These are phyloP conservation scores for Rhagoletis zephyria DNA, from an alignment of 1,140 invertebrate species.

Conservation along the genomic window DNA sequence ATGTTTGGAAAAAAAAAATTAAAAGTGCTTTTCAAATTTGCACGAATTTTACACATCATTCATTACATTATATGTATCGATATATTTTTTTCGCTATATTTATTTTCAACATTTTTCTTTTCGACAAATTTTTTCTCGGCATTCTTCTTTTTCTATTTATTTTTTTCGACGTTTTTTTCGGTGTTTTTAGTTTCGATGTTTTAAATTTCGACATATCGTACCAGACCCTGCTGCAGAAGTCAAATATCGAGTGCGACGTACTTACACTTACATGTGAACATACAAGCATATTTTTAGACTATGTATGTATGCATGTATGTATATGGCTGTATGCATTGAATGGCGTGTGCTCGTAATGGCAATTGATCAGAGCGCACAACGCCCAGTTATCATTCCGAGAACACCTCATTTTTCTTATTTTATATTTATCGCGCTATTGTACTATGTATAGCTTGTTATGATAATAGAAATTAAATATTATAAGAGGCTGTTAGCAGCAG, in stretches of 20 bases:
- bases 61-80: too few species aligned
- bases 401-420: not conserved
- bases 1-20: too few species aligned
- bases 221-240: not conserved
- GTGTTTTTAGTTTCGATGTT: too few species aligned
- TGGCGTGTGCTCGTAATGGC: not conserved
- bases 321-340: not conserved
- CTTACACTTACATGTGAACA: not conserved
- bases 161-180: too few species aligned
- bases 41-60: too few species aligned
- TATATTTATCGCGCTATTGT: not conserved
- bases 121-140: too few species aligned
- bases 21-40: too few species aligned
- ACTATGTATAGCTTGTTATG: not conserved
- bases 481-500: not conserved
- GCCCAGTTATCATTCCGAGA: conserved; percentile 10
- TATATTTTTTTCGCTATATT: too few species aligned
- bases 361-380: conserved; percentile 7
- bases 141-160: too few species aligned
- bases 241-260: not conserved
- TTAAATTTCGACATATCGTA: too few species aligned
- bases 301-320: not conserved
- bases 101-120: too few species aligned
- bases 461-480: conserved; percentile 10
- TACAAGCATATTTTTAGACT: not conserved